Conservation (phyloP, 1,140 invertebrate species). For the Holotrichia oblita region DNA sequence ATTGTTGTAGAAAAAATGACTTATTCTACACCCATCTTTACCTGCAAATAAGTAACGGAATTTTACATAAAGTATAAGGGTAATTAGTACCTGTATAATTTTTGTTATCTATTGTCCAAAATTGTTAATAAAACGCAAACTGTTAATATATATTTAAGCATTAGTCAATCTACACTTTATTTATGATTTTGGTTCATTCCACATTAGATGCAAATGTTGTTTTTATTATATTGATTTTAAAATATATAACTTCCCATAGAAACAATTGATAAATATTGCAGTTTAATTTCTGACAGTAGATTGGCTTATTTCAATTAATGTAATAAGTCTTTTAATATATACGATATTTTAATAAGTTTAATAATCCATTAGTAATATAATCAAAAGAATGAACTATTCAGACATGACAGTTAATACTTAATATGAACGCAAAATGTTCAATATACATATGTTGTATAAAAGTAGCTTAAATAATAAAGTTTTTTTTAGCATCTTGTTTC, state of each 20-base stretch:
- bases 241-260: neutral
- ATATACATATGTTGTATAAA: slow-evolving; percentile 9
- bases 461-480: slow-evolving; percentile 28
- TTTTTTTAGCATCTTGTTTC: slow-evolving; percentile 19
- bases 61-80: slow-evolving; percentile 13
- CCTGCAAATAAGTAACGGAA: slow-evolving; percentile 3
- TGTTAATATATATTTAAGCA: slow-evolving; percentile 3
- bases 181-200: neutral
- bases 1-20: slow-evolving; percentile 29
- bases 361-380: slow-evolving; percentile 4
- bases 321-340: neutral
- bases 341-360: neutral
- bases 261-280: neutral
- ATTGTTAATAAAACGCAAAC: neutral
- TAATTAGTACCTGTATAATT: neutral
- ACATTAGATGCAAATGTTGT: neutral
- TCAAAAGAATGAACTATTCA: neutral
- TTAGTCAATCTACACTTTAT: neutral
- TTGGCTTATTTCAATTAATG: neutral
- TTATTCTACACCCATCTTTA: slow-evolving; percentile 21
- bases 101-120: neutral
- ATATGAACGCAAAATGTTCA: neutral
- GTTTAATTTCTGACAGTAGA: neutral
- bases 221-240: neutral
- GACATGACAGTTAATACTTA: slow-evolving; percentile 2